Evolutionary conservation across 2,113 vertebrate species (phyloP).

Genomic region (Halcyon malimbica): DNA sequence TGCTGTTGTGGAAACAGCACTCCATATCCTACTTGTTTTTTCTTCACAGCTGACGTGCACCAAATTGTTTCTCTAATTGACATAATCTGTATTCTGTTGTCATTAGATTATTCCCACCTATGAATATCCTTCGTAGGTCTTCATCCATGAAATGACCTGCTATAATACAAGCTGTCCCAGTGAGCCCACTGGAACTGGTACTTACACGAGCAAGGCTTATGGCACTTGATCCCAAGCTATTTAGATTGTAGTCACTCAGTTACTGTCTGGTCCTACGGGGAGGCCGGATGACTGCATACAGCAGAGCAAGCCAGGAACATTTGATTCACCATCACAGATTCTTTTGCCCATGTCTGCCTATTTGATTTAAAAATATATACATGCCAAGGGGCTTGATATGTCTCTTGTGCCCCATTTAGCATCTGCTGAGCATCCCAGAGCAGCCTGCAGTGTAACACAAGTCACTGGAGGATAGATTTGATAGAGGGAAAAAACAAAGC

Average conservation of each 20-base stretch:
- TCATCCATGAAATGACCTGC: slow-evolving; percentile 30
- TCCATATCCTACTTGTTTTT: not conserved
- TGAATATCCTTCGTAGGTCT: slow-evolving; percentile 13
- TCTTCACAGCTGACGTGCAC: slow-evolving; percentile 9
- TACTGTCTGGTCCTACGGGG: slow-evolving; percentile 15
- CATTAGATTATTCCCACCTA: slow-evolving; percentile 13
- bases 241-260: slow-evolving; percentile 5
- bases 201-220: not conserved
- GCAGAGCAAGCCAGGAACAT: slow-evolving; percentile 28
- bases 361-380: slow-evolving; percentile 77
- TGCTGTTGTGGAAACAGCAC: not conserved
- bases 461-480: slow-evolving; percentile 67
- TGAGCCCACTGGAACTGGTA: slow-evolving; percentile 18
- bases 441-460: slow-evolving; percentile 65
- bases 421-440: slow-evolving; percentile 68
- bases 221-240: slow-evolving; percentile 25
- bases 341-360: slow-evolving; percentile 60
- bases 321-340: slow-evolving; percentile 49
- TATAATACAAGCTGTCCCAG: not conserved
- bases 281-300: slow-evolving; percentile 20
- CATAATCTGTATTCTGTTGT: not conserved
- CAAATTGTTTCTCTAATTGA: not conserved
- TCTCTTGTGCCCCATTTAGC: slow-evolving; percentile 72
- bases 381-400: slow-evolving; percentile 65
- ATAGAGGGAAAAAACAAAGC: slow-evolving; percentile 72